Evolutionary conservation across 2,797 vertebrate genomes (phyloP), one percentile per base, ranked within the genome.

Genomic region (Helarctos malayanus): DNA sequence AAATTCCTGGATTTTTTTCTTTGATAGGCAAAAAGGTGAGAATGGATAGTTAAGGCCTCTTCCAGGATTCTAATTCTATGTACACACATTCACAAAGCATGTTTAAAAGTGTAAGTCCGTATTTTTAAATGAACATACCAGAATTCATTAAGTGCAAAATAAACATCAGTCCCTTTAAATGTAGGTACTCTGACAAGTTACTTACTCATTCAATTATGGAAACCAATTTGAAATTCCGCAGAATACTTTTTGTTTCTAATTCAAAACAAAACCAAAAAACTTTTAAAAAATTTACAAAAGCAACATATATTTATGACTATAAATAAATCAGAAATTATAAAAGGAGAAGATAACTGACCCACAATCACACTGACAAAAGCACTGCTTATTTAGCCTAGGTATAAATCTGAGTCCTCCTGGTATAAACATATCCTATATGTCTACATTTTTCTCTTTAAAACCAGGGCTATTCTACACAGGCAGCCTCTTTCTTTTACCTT

Each of bases 211-310:
- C 71, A 91, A 41, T 63, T 81, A 90, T 21, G 10, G 38, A 88
- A 91, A 81, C 29, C 52, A 89, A 93, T 71, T 94, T 78, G 82
- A 49, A 94, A 94, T 69, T 79, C 52, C 35, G 41, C 27, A 69
- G 18, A 69, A 93, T 68, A 69, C 32, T 69, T 85, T 85, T 71
- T 95, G 29, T 96, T 95, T 95, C 65, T 61, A 52, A 87, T 54
- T 83, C 80, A 92, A 90, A 83, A 61, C 32, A 75, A 94, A 61
- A 81, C 29, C 47, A 86, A 92, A 82, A 8, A 68, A 71, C 61
- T 54, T 85, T 88, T 41, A 11, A 91, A 95, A 83, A 81, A 76
- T 25, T 86, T 76, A 97, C 23, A 97, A 95, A 87, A 45, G 56
- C n/a, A 94, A 89, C n/a, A 94, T 61, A 91, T 76, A 88, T 35